phyloP scores from a whole-genome alignment of 2,797 vertebrate species.

The Sebastes oblongus region DNA sequence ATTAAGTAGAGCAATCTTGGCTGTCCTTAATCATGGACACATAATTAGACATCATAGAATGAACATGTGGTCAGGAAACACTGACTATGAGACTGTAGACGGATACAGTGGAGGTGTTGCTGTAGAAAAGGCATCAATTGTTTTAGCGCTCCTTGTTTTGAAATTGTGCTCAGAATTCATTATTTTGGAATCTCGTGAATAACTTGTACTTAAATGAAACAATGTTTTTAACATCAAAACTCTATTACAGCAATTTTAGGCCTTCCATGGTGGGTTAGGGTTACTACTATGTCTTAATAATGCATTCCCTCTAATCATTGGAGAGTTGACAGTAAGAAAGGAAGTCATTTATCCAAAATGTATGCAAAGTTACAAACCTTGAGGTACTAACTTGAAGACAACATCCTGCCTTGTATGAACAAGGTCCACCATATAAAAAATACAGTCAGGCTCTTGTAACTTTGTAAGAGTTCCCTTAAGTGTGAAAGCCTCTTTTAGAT shows the following conservation, averaged over 20 bases:
- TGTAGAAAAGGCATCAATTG: slow-evolving; percentile 10
- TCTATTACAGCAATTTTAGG: not conserved
- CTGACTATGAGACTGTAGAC: not conserved
- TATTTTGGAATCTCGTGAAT: not conserved
- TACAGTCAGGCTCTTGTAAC: slow-evolving; percentile 35
- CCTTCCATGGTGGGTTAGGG: not conserved
- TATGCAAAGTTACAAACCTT: slow-evolving; percentile 70
- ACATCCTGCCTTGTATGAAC: slow-evolving; percentile 29
- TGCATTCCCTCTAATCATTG: slow-evolving; percentile 20
- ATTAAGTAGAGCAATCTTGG: not conserved
- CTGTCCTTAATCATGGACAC: not conserved
- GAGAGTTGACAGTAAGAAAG: slow-evolving; percentile 39
- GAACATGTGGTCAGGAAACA: slow-evolving; percentile 1
- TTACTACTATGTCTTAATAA: not conserved
- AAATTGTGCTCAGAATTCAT: slow-evolving; percentile 4
- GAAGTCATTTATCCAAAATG: slow-evolving; percentile 50
- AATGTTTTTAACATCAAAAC: slow-evolving; percentile 7
- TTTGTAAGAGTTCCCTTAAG: slow-evolving; percentile 52
- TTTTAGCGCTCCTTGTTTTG: not conserved
- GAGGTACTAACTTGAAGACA: slow-evolving; percentile 67
- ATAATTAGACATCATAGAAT: slow-evolving; percentile 12
- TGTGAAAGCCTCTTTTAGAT: slow-evolving; percentile 26
- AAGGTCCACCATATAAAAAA: slow-evolving; percentile 48
- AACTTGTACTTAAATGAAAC: not conserved
- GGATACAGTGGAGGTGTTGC: not conserved